phyloP scores from a whole-genome alignment of 1,140 invertebrate species.

The Drosophila murphyi region DNA sequence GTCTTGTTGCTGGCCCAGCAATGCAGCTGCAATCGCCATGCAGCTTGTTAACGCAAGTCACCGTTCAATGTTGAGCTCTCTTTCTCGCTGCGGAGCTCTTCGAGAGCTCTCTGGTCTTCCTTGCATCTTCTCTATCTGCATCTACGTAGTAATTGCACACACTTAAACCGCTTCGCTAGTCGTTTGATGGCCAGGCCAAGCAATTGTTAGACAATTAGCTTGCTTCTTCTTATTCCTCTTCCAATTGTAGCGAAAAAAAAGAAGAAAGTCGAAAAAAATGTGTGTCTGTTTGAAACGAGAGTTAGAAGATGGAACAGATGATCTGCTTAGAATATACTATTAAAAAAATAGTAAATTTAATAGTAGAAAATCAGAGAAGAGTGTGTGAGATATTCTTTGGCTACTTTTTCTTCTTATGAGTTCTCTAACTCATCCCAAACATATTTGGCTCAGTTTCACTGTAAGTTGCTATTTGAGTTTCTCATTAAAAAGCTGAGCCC shows the following conservation, averaged over 20 bases:
- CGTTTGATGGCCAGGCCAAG: slow-evolving; percentile 59
- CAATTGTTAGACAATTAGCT: slow-evolving; percentile 79
- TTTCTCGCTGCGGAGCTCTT: background rate
- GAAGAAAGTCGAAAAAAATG: slow-evolving; percentile 13
- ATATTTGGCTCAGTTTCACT: background rate
- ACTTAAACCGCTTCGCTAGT: slow-evolving; percentile 76
- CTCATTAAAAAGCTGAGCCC: slow-evolving; percentile 57
- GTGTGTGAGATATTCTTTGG: no score
- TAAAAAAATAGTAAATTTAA: background rate
- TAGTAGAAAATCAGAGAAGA: no score
- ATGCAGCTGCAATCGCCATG: slow-evolving; percentile 22
- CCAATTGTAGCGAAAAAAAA: background rate
- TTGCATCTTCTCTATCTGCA: slow-evolving; percentile 54
- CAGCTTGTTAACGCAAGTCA: slow-evolving; percentile 39
- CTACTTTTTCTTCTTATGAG: no score
- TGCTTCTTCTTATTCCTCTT: slow-evolving; percentile 27
- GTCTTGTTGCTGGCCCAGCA: background rate
- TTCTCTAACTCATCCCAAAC: background rate
- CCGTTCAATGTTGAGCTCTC: slow-evolving; percentile 32
- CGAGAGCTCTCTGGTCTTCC: background rate
- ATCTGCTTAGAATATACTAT: background rate
- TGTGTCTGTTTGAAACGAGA: slow-evolving; percentile 13
- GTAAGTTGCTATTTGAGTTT: slow-evolving; percentile 74
- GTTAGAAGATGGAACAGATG: background rate
- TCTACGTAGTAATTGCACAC: slow-evolving; percentile 74